phyloP scores from a whole-genome alignment of 2,797 vertebrate species.

The Microctenopoma stevenorrisi region DNA sequence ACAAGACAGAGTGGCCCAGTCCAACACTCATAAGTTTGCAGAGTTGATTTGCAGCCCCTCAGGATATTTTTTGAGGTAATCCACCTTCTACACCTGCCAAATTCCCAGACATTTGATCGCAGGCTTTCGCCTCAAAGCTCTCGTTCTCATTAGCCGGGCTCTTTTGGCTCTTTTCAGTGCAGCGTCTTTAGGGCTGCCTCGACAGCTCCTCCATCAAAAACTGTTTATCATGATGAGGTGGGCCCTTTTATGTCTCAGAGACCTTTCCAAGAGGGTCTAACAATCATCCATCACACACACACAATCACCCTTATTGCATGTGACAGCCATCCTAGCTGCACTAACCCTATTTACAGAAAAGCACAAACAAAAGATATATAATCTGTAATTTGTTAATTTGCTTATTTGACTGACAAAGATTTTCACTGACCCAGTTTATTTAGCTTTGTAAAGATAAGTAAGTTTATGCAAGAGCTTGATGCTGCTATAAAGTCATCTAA shows the following conservation, averaged over 20 bases:
- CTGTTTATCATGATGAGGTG: slow-evolving; percentile 28
- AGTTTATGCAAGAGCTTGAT: too few relatives aligned
- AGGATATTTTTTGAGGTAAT: slow-evolving; percentile 31
- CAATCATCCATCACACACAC: neutral
- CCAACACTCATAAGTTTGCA: slow-evolving; percentile 6
- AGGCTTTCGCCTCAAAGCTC: slow-evolving; percentile 19
- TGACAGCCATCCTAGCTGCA: slow-evolving; percentile 24
- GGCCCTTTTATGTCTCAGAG: slow-evolving; percentile 2
- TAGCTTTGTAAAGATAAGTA: too few relatives aligned
- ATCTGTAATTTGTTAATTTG: too few relatives aligned
- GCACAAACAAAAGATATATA: too few relatives aligned
- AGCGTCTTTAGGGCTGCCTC: neutral
- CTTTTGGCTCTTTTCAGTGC: slow-evolving; percentile 3
- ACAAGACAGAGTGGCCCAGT: slow-evolving; percentile 1
- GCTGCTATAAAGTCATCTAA: too few relatives aligned
- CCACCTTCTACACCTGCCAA: slow-evolving; percentile 37
- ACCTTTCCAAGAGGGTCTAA: slow-evolving; percentile 2
- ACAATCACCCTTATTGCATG: slow-evolving; percentile 7
- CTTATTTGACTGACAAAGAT: neutral
- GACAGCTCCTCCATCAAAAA: slow-evolving; percentile 38
- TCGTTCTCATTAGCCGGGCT: slow-evolving; percentile 31
- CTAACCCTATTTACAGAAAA: too few relatives aligned
- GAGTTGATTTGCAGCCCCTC: slow-evolving; percentile 15
- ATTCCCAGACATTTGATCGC: slow-evolving; percentile 32
- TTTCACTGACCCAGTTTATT: too few relatives aligned